Conservation (phyloP, 2,888 invertebrate species). For the Pachydiplax longipennis region DNA sequence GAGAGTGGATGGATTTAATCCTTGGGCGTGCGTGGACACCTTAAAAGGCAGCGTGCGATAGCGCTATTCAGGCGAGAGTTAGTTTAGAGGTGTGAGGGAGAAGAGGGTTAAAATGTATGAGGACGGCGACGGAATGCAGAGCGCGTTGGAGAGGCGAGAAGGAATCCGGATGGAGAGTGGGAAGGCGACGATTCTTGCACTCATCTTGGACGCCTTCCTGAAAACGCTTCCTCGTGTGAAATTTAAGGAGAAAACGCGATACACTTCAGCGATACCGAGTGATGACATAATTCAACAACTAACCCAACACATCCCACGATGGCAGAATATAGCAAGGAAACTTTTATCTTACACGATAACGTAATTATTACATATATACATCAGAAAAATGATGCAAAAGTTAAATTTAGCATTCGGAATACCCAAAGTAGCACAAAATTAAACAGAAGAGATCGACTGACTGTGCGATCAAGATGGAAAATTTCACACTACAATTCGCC, state of each 20-base stretch:
- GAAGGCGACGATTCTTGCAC: not conserved
- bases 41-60: not conserved
- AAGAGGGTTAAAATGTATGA: not conserved
- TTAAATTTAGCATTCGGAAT: too few species aligned
- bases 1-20: not conserved
- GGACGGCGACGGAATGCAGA: not conserved
- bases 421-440: too few species aligned
- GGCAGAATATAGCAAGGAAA: too few species aligned
- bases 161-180: not conserved
- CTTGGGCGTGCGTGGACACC: not conserved
- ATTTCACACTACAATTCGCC: too few species aligned
- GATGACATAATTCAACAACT: too few species aligned
- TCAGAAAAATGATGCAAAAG: too few species aligned
- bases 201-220: not conserved
- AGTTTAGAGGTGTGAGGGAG: not conserved
- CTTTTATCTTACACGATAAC: too few species aligned
- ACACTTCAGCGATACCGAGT: too few species aligned
- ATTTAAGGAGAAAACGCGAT: not conserved
- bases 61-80: not conserved
- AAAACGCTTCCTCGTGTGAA: not conserved
- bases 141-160: not conserved
- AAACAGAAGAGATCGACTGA: too few species aligned
- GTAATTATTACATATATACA: too few species aligned
- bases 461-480: too few species aligned
- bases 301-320: too few species aligned